These are phyloP conservation scores for Seriola rivoliana DNA, from an alignment of 2,113 vertebrate genomes.

Conservation along the genomic window DNA sequence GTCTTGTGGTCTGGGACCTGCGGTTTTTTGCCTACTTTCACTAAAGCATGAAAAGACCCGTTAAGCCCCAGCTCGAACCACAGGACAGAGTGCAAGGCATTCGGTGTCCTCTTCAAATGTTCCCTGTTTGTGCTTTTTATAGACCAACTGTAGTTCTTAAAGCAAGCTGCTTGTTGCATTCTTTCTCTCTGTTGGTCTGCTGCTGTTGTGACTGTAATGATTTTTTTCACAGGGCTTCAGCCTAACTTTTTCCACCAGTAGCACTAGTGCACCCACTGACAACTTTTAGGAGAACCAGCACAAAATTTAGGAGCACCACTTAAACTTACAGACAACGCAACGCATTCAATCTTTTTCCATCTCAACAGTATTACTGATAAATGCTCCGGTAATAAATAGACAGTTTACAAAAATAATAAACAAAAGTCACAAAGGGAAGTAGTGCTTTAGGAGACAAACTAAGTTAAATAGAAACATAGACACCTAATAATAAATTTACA, in stretches of 20 bases:
- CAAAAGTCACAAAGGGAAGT: too few species aligned
- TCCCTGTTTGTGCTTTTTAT: slow-evolving; percentile 48
- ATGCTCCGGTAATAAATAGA: not conserved
- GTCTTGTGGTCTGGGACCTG: slow-evolving; percentile 73
- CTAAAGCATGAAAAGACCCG: slow-evolving; percentile 76
- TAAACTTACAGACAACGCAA: not conserved
- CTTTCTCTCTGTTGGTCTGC: slow-evolving; percentile 1
- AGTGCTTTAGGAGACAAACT: too few species aligned
- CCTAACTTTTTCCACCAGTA: not conserved
- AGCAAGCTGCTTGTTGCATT: slow-evolving; percentile 2
- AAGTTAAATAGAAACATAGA: too few species aligned
- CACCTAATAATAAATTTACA: too few species aligned
- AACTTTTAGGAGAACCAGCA: not conserved
- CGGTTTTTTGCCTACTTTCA: slow-evolving; percentile 71
- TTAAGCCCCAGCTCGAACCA: slow-evolving; percentile 64
- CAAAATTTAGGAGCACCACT: not conserved
- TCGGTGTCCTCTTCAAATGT: slow-evolving; percentile 46
- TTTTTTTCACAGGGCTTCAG: not conserved
- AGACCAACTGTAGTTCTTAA: slow-evolving; percentile 29
- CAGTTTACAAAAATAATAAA: too few species aligned
- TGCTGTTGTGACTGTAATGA: not conserved
- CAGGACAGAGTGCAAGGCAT: slow-evolving; percentile 49
- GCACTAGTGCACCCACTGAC: not conserved
- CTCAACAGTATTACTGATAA: not conserved
- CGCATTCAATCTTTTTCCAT: not conserved